phyloP scores from a whole-genome alignment of 1,140 invertebrate species.

The Samia ricini region DNA sequence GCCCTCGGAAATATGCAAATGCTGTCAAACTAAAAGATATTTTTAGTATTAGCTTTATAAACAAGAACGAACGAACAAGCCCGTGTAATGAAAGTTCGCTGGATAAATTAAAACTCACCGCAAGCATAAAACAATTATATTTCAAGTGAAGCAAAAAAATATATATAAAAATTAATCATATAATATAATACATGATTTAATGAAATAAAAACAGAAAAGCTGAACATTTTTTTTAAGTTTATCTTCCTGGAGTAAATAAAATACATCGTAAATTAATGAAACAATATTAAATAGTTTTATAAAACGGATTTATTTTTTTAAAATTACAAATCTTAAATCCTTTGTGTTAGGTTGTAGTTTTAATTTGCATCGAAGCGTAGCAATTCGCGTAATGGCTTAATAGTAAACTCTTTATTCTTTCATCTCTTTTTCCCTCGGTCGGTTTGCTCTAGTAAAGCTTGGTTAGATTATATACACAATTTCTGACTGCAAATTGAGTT shows the following conservation, averaged over 20 bases:
- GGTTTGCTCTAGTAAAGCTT: neutral
- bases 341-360: neutral
- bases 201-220: too few species aligned
- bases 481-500: conserved; percentile 17
- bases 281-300: too few species aligned
- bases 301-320: too few species aligned
- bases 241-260: too few species aligned
- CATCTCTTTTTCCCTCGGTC: conserved; percentile 9
- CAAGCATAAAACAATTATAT: too few species aligned
- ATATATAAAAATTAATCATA: too few species aligned
- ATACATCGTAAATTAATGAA: too few species aligned
- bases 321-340: too few species aligned
- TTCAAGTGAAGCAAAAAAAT: too few species aligned
- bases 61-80: neutral
- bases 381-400: neutral
- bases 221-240: too few species aligned
- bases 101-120: neutral
- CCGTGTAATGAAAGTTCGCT: neutral
- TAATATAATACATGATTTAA: too few species aligned
- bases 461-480: neutral
- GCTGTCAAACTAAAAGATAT: conserved; percentile 19
- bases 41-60: conserved; percentile 1
- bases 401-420: neutral
- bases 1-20: conserved; percentile 26
- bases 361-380: neutral